phyloP scores from a whole-genome alignment of 2,113 vertebrate species.

The Chaetura pelagica region DNA sequence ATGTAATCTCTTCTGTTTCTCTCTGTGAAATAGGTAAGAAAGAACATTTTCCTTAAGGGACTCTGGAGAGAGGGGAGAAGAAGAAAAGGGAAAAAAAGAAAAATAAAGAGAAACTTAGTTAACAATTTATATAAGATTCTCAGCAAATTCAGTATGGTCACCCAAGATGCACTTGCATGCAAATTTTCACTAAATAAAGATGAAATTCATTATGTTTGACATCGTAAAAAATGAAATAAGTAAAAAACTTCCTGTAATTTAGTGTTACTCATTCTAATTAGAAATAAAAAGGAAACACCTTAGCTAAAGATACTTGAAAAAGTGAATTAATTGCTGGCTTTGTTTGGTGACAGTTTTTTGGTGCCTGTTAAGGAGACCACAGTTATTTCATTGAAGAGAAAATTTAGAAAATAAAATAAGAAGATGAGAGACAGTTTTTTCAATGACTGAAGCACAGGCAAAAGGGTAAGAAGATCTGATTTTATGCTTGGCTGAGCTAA shows the following conservation, averaged over 20 bases:
- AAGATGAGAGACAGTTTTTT: background rate
- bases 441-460: background rate
- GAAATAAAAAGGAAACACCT: background rate
- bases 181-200: background rate
- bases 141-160: background rate
- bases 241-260: background rate
- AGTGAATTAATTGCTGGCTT: background rate
- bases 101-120: background rate
- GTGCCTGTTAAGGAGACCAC: background rate
- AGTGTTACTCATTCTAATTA: background rate
- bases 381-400: background rate
- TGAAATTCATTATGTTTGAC: background rate
- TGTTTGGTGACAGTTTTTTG: background rate
- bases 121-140: background rate
- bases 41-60: background rate
- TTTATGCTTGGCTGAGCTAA: slow-evolving; percentile 15
- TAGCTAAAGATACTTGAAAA: background rate
- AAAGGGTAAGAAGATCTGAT: background rate
- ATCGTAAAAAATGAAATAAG: background rate
- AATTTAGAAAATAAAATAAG: slow-evolving; percentile 23
- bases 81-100: background rate
- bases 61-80: background rate
- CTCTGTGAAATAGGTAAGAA: background rate
- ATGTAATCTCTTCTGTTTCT: background rate
- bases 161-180: background rate